A percentile compares a stretch with the other conserved stretches of the same genome.
These are phyloP conservation scores for Corvus moneduloides DNA, from an alignment of 2,113 vertebrate genomes.

Conservation along the genomic window DNA sequence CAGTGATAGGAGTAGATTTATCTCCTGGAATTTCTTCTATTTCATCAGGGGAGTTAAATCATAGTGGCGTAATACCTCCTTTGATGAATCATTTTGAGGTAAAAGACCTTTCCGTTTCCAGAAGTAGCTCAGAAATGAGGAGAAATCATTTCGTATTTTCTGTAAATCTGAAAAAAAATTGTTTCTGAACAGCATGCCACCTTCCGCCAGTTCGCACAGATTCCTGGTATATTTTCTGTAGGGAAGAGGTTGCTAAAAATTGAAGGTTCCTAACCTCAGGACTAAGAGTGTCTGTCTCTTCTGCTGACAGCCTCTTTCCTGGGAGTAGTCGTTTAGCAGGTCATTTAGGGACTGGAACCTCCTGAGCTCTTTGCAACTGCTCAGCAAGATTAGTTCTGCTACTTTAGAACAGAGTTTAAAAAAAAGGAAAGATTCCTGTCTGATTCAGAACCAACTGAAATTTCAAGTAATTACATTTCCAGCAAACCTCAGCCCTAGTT, in stretches of 20 bases:
- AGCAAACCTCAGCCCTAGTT: constrained; percentile 1
- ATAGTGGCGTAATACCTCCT: background rate
- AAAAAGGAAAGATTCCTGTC: background rate
- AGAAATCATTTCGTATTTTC: background rate
- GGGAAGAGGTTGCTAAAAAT: background rate
- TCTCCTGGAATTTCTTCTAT: background rate
- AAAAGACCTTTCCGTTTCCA: background rate
- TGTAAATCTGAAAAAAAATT: background rate
- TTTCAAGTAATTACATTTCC: constrained; percentile 23
- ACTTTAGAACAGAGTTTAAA: background rate
- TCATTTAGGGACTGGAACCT: constrained; percentile 27
- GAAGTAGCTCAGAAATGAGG: background rate
- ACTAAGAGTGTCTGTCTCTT: background rate
- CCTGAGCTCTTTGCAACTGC: background rate
- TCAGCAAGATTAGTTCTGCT: background rate
- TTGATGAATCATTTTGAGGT: background rate
- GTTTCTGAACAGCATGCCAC: background rate
- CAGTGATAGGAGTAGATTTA: background rate
- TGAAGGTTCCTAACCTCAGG: background rate
- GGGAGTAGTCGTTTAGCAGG: background rate
- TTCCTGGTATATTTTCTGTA: background rate
- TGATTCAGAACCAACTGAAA: constrained; percentile 14
- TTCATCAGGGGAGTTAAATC: background rate
- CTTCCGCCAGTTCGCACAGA: background rate
- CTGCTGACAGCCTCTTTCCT: background rate